Conservation (phyloP, 35 echinoderm and acorn worm genomes). For the Amphiura filiformis region DNA sequence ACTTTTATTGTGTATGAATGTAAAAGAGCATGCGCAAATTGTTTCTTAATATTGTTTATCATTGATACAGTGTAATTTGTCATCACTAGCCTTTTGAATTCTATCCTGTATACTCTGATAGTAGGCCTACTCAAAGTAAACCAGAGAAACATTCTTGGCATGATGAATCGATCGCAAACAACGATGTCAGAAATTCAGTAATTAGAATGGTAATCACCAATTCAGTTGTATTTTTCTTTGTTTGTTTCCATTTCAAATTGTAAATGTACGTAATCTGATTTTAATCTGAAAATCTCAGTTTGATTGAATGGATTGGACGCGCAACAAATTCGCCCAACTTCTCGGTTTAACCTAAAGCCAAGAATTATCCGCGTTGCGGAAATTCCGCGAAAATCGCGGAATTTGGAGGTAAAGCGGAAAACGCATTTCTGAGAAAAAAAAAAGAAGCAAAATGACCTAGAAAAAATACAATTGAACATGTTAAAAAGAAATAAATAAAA, state of each 20-base stretch:
- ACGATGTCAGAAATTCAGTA: not conserved
- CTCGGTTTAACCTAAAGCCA: too few relatives aligned
- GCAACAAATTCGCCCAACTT: not conserved
- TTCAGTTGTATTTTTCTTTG: not conserved
- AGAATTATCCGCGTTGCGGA: too few relatives aligned
- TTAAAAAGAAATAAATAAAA: too few relatives aligned
- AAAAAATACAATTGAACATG: too few relatives aligned
- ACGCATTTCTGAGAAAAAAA: too few relatives aligned
- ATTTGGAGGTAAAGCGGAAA: too few relatives aligned
- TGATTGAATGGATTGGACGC: not conserved
- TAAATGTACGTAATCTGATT: not conserved
- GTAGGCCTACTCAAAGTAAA: not conserved
- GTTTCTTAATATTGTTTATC: not conserved
- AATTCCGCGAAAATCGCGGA: too few relatives aligned
- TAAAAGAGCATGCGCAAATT: not conserved
- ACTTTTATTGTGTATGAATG: not conserved
- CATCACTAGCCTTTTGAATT: not conserved
- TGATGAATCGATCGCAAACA: not conserved
- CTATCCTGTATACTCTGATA: not conserved
- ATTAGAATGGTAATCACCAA: not conserved
- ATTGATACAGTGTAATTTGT: not conserved
- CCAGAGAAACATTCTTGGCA: not conserved
- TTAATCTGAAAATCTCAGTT: not conserved
- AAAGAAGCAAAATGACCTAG: too few relatives aligned
- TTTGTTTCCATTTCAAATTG: not conserved